These are phyloP conservation scores for Cremastinae sp. DNA, from an alignment of 2,888 invertebrate species.

Conservation along the genomic window DNA sequence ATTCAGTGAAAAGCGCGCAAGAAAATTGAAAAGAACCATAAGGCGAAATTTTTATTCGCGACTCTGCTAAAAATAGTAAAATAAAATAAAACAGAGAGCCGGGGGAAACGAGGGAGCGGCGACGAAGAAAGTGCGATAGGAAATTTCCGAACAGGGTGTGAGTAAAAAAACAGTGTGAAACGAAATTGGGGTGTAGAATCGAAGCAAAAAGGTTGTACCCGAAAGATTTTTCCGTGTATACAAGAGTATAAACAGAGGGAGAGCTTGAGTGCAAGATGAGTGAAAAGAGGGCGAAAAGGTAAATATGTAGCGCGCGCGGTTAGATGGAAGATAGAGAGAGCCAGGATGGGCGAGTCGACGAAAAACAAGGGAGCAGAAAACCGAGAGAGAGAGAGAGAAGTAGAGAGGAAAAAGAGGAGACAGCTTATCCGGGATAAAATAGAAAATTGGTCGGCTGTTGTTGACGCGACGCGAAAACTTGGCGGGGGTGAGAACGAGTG, in stretches of 20 bases:
- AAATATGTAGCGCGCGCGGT: conserved; percentile 16
- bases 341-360: too few species aligned
- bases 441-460: conserved; percentile 27
- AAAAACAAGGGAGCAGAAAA: too few species aligned
- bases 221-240: not conserved
- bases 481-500: too few species aligned
- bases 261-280: conserved; percentile 17
- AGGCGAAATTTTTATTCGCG: too few species aligned
- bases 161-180: not conserved
- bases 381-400: too few species aligned
- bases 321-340: conserved; percentile 32
- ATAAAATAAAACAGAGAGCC: too few species aligned
- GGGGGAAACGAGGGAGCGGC: too few species aligned
- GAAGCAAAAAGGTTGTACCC: conserved; percentile 4
- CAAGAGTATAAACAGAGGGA: not conserved
- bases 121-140: too few species aligned
- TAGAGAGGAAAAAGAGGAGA: conserved; percentile 19
- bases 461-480: conserved; percentile 22
- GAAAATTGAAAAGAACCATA: too few species aligned
- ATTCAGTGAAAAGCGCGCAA: too few species aligned
- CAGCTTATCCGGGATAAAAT: conserved; percentile 27
- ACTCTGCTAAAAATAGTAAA: too few species aligned
- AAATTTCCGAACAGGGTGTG: too few species aligned
- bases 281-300: conserved; percentile 17
- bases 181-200: not conserved